Conservation (phyloP, 2,797 vertebrate genomes). For the Peromyscus eremicus region DNA sequence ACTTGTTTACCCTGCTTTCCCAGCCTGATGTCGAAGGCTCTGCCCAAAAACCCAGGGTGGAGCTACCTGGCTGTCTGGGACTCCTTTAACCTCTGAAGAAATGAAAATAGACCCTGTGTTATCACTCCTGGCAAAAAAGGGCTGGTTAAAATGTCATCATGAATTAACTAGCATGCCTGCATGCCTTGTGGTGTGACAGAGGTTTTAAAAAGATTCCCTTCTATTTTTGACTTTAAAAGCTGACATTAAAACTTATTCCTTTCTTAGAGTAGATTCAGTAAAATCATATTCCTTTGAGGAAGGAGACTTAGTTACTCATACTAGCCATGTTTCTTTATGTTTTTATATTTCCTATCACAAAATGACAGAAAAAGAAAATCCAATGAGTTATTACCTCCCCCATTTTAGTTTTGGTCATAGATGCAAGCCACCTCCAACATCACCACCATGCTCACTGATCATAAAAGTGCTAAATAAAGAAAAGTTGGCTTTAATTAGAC, state of each 20-base stretch:
- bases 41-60: fast-evolving
- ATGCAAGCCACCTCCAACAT: neutral
- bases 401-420: slow-evolving; percentile 4
- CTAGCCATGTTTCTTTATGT: slow-evolving; percentile 27
- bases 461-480: slow-evolving; percentile 4
- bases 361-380: slow-evolving; percentile 18
- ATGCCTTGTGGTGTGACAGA: slow-evolving; percentile 41
- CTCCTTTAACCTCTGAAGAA: neutral
- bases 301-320: neutral
- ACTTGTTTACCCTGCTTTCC: neutral
- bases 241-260: slow-evolving; percentile 61
- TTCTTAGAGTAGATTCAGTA: slow-evolving; percentile 4
- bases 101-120: neutral
- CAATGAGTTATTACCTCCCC: neutral
- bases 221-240: slow-evolving; percentile 73
- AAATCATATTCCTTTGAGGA: neutral
- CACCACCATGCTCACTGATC: neutral
- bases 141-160: slow-evolving; percentile 67
- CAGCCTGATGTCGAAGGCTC: fast-evolving
- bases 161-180: slow-evolving; percentile 68
- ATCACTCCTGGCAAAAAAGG: slow-evolving; percentile 45
- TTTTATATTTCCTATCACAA: neutral
- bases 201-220: slow-evolving; percentile 63
- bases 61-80: neutral
- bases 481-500: slow-evolving; percentile 18